phyloP scores from a whole-genome alignment of 1,140 invertebrate species.

The Zophobas atratus region DNA sequence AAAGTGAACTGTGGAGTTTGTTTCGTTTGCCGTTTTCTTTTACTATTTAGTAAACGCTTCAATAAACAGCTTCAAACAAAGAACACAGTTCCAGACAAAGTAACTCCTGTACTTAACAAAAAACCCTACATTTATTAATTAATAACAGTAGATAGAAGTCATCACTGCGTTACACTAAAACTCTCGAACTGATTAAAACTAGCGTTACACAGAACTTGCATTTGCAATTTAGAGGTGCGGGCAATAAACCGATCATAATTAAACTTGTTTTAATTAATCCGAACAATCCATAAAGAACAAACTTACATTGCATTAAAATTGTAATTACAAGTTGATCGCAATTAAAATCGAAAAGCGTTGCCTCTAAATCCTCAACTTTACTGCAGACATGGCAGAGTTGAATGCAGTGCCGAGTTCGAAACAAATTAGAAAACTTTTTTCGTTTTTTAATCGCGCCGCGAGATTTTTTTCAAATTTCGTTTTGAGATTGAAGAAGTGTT shows the following conservation, averaged over 20 bases:
- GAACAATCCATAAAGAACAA: constrained; percentile 45
- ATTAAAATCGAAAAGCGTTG: constrained; percentile 55
- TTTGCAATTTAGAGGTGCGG: constrained; percentile 5
- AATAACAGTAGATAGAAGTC: too few species aligned
- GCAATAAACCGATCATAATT: constrained; percentile 36
- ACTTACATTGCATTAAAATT: constrained; percentile 52
- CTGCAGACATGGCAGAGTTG: constrained; percentile 46
- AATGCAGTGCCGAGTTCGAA: constrained; percentile 34
- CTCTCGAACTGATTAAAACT: neutral
- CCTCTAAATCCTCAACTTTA: constrained; percentile 54
- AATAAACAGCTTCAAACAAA: too few species aligned
- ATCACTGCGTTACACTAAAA: too few species aligned
- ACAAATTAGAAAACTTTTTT: constrained; percentile 40
- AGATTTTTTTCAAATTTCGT: too few species aligned
- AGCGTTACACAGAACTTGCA: neutral
- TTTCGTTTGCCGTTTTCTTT: too few species aligned
- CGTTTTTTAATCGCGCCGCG: neutral
- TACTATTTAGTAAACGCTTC: too few species aligned
- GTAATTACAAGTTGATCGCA: constrained; percentile 59
- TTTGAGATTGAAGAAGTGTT: neutral
- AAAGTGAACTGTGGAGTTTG: too few species aligned
- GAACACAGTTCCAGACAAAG: too few species aligned
- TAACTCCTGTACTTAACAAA: too few species aligned
- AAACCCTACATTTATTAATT: too few species aligned
- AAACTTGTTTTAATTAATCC: constrained; percentile 45